Percentiles rank a stretch among this genome's conserved stretches.
These are phyloP conservation scores for Acanthopleura granulata DNA, from an alignment of 2,888 invertebrate species.

Conservation along the genomic window DNA sequence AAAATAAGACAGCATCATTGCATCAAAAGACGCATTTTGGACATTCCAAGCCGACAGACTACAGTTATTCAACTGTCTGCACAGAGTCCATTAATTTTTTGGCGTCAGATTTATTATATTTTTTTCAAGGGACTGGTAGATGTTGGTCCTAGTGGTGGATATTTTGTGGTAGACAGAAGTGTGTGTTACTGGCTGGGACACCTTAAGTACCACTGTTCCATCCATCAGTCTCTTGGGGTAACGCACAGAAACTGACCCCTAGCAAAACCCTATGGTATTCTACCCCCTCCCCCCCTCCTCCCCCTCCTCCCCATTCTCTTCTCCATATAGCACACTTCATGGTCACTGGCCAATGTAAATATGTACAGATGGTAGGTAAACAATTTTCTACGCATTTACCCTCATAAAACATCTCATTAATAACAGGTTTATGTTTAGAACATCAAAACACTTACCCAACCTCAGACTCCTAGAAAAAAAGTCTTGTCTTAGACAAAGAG, in stretches of 20 bases:
- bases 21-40: neutral
- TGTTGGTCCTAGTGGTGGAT: neutral
- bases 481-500: too few species aligned
- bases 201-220: too few species aligned
- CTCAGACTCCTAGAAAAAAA: neutral
- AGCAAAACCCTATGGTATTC: too few species aligned
- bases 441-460: neutral
- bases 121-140: neutral
- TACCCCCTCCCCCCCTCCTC: too few species aligned
- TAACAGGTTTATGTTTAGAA: slow-evolving; percentile 4
- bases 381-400: slow-evolving; percentile 8
- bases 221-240: too few species aligned
- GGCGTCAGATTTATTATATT: slow-evolving; percentile 7
- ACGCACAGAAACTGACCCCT: too few species aligned
- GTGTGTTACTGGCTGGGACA: too few species aligned
- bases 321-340: neutral
- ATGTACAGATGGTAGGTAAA: slow-evolving; percentile 17
- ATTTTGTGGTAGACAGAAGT: neutral
- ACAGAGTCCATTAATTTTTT: slow-evolving; percentile 4
- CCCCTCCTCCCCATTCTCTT: too few species aligned
- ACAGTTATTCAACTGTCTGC: neutral
- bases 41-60: neutral
- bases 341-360: slow-evolving; percentile 7
- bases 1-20: neutral
- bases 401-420: slow-evolving; percentile 14